phyloP scores from a whole-genome alignment of 2,888 invertebrate species.

The Helicoverpa assulta region DNA sequence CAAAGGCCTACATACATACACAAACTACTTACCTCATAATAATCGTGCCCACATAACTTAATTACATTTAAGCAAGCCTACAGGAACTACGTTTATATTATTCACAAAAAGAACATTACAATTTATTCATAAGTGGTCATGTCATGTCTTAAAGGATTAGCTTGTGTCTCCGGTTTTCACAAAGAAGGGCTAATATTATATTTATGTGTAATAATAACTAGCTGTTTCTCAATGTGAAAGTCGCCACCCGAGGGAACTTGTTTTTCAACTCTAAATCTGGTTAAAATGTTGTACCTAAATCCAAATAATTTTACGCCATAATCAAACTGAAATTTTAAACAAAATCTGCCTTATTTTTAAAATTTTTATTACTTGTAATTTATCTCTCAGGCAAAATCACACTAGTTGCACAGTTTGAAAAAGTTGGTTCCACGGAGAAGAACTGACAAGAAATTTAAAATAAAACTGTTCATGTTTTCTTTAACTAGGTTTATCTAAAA shows the following conservation, averaged over 20 bases:
- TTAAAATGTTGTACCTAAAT: no score
- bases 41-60: not conserved
- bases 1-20: not conserved
- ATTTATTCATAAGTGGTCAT: constrained; percentile 1
- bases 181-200: not conserved
- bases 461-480: not conserved
- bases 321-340: no score
- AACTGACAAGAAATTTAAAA: no score
- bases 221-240: not conserved
- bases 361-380: no score
- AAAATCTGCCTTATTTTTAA: no score
- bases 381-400: no score
- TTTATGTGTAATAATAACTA: not conserved
- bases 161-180: not conserved
- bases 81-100: not conserved
- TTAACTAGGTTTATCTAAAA: not conserved
- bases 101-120: constrained; percentile 1
- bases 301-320: no score
- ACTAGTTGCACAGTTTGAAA: no score
- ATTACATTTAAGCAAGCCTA: not conserved
- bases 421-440: no score
- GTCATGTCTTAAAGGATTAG: constrained; percentile 3
- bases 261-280: no score
- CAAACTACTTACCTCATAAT: not conserved
- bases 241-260: no score